These are phyloP conservation scores for Lampris megalopsis DNA, from an alignment of 2,113 vertebrate genomes.

Conservation along the genomic window DNA sequence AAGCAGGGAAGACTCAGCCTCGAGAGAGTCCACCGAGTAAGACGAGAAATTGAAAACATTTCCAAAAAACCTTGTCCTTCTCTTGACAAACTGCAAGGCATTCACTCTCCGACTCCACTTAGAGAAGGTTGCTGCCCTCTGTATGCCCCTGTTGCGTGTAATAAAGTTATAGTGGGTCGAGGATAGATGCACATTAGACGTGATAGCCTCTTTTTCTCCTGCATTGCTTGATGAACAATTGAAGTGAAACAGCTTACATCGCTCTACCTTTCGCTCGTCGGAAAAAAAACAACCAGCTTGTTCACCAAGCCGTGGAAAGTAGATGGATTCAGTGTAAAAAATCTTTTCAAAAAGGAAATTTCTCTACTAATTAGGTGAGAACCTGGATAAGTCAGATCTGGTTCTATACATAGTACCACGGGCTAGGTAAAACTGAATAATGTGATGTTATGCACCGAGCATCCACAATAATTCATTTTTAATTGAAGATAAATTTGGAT, in stretches of 20 bases:
- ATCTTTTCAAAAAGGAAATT: conserved; percentile 64
- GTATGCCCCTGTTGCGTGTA: too few relatives aligned
- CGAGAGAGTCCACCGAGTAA: conserved; percentile 43
- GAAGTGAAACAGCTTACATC: conserved; percentile 17
- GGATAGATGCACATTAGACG: neutral
- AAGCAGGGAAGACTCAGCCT: conserved; percentile 43
- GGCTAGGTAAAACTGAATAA: conserved; percentile 69
- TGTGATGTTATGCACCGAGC: conserved; percentile 39
- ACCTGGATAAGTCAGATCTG: conserved; percentile 34
- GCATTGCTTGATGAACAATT: conserved; percentile 23
- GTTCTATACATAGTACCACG: conserved; percentile 59
- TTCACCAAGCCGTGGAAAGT: conserved; percentile 59
- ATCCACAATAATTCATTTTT: conserved; percentile 59
- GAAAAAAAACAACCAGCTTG: conserved; percentile 34
- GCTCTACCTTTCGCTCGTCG: conserved; percentile 30
- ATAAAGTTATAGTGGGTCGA: neutral
- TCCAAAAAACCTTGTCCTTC: neutral
- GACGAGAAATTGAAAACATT: conserved; percentile 23
- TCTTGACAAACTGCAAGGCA: conserved; percentile 1
- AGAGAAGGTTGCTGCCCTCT: too few relatives aligned
- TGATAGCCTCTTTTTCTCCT: neutral
- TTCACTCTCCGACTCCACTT: neutral
- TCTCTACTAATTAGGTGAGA: conserved; percentile 69
- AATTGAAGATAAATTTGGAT: conserved; percentile 59
- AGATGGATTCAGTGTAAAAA: conserved; percentile 55